A percentile compares a stretch with the other conserved stretches of the same genome.
Conservation (phyloP, 2,888 invertebrate genomes). For the Apodemia duryi region DNA sequence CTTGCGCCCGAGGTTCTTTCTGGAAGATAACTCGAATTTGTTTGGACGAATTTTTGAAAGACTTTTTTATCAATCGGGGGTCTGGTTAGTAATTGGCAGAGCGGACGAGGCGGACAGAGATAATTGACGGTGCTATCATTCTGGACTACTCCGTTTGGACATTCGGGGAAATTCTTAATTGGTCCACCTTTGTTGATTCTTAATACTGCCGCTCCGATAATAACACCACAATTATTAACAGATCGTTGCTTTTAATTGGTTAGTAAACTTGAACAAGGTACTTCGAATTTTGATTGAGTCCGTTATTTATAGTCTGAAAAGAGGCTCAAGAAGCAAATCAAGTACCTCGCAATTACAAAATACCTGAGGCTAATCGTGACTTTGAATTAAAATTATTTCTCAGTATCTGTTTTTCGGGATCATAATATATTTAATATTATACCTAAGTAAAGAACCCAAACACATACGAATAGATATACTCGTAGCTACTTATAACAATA, state of each 20-base stretch:
- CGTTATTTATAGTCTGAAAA: conserved; percentile 27
- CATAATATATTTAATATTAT: too few relatives aligned
- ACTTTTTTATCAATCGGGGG: conserved; percentile 74
- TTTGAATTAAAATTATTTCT: too few relatives aligned
- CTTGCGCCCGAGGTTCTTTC: conserved; percentile 49
- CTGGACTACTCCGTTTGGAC: conserved; percentile 66
- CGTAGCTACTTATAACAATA: too few relatives aligned
- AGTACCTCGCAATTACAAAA: too few relatives aligned
- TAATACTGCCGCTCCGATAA: conserved; percentile 72
- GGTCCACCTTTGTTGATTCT: conserved; percentile 73
- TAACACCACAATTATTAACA: conserved; percentile 71
- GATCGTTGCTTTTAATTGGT: conserved; percentile 68
- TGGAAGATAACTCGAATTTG: conserved; percentile 67
- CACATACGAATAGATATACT: too few relatives aligned
- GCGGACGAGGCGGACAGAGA: conserved; percentile 56
- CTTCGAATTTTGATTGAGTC: conserved; percentile 31
- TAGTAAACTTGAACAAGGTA: conserved; percentile 45
- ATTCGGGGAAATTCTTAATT: conserved; percentile 78
- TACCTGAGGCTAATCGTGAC: too few relatives aligned
- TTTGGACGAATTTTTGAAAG: conserved; percentile 67
- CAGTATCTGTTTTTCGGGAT: too few relatives aligned
- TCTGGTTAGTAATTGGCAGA: conserved; percentile 67
- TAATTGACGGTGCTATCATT: conserved; percentile 76
- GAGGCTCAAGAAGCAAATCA: not conserved
- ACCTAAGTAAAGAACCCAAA: too few relatives aligned